Percentiles rank a stretch among this genome's conserved stretches.
Evolutionary conservation across 2,797 vertebrate genomes (phyloP).

Genomic region (Hylomyscus alleni): DNA sequence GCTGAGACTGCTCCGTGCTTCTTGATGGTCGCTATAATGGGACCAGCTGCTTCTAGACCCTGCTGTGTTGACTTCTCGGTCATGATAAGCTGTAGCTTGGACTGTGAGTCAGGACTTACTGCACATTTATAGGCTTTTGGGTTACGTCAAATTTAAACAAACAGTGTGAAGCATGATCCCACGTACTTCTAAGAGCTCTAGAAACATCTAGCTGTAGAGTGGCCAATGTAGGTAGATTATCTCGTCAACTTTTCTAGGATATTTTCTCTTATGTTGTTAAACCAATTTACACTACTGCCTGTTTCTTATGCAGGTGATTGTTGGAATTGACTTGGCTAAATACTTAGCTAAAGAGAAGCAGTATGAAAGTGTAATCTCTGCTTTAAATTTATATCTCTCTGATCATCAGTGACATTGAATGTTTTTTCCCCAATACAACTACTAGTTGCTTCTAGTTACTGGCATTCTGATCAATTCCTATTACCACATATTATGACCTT

Average conservation of each 20-base stretch:
- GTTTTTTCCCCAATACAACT: not conserved
- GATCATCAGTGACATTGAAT: not conserved
- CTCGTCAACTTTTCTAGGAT: not conserved
- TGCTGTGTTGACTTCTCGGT: not conserved
- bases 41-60: not conserved
- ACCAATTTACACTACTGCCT: not conserved
- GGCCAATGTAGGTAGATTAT: not conserved
- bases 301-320: not conserved
- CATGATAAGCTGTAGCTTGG: not conserved
- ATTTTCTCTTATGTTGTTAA: not conserved
- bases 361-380: not conserved
- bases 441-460: not conserved
- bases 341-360: not conserved
- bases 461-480: constrained; percentile 2
- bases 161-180: not conserved
- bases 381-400: constrained; percentile 12
- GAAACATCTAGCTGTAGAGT: not conserved
- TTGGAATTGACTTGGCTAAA: not conserved
- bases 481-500: not conserved
- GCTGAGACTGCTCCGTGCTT: not conserved
- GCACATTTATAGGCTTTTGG: not conserved
- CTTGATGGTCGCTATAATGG: not conserved
- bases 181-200: not conserved
- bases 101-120: not conserved
- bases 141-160: not conserved